These are phyloP conservation scores for Mus minutoides DNA, from an alignment of 2,797 vertebrate genomes.

Conservation along the genomic window DNA sequence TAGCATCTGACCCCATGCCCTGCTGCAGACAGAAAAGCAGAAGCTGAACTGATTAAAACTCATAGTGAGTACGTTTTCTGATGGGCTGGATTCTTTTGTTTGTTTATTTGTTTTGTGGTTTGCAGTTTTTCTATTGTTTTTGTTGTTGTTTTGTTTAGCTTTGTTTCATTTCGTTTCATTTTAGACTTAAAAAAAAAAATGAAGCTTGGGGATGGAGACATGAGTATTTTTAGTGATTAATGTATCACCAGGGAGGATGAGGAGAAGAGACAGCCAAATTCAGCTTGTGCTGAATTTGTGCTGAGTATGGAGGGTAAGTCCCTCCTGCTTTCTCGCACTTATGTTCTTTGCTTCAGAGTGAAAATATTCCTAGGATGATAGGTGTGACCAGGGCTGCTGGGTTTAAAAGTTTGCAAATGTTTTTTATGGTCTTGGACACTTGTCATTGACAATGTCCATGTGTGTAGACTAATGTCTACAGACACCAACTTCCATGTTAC, in stretches of 20 bases:
- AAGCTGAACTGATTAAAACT: conserved; percentile 19
- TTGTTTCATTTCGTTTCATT: too few species aligned
- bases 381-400: neutral
- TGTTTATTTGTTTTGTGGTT: neutral
- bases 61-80: neutral
- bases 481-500: neutral
- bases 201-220: conserved; percentile 29
- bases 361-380: conserved; percentile 13
- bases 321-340: conserved; percentile 34
- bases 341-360: conserved; percentile 32
- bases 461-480: neutral
- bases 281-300: too few species aligned
- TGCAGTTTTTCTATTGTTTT: neutral
- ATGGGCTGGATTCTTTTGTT: too few species aligned
- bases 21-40: conserved; percentile 52
- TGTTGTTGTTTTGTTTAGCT: neutral
- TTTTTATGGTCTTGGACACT: neutral
- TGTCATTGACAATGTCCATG: neutral
- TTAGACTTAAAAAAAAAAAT: conserved; percentile 27
- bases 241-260: neutral
- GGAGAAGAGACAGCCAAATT: neutral
- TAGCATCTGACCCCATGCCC: neutral
- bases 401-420: conserved; percentile 4
- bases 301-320: neutral
- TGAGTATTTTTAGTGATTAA: conserved; percentile 9